phyloP scores from a whole-genome alignment of 2,797 vertebrate genomes.

The Spea hammondii region DNA sequence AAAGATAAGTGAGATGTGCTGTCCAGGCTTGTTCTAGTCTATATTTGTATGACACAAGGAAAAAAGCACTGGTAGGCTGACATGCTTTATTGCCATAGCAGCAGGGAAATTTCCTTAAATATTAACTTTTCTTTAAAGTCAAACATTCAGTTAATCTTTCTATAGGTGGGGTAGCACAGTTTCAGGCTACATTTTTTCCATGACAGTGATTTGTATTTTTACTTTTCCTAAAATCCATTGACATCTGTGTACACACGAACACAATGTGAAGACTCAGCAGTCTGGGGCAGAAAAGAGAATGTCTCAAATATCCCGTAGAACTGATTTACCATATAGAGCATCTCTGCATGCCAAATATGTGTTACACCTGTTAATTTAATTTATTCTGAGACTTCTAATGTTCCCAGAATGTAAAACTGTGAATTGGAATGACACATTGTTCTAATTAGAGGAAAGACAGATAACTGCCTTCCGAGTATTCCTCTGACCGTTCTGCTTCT shows the following conservation, averaged over 20 bases:
- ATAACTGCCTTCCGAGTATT: slow-evolving; percentile 33
- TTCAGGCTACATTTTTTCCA: not conserved
- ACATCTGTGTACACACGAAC: slow-evolving; percentile 1
- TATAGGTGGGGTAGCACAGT: too few species aligned
- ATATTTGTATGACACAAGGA: too few species aligned
- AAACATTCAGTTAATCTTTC: too few species aligned
- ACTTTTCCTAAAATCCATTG: not conserved
- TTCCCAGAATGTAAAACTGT: slow-evolving; percentile 37
- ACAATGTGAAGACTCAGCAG: slow-evolving; percentile 7
- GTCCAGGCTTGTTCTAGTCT: too few species aligned
- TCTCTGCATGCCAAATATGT: slow-evolving; percentile 47
- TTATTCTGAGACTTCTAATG: slow-evolving; percentile 51
- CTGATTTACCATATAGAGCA: slow-evolving; percentile 35
- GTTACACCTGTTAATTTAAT: slow-evolving; percentile 45
- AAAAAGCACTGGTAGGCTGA: too few species aligned
- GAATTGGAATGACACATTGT: slow-evolving; percentile 52
- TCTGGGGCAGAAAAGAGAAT: not conserved
- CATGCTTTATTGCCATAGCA: too few species aligned
- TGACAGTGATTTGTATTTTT: not conserved
- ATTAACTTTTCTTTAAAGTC: too few species aligned
- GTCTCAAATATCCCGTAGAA: slow-evolving; percentile 19
- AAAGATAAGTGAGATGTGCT: too few species aligned
- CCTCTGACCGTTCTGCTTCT: slow-evolving; percentile 48
- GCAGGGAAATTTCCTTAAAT: too few species aligned
- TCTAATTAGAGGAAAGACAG: slow-evolving; percentile 57